A percentile compares a stretch with the other conserved stretches of the same genome.
These are phyloP conservation scores for Accipiter cooperii DNA, from an alignment of 2,113 vertebrate genomes.

Conservation along the genomic window DNA sequence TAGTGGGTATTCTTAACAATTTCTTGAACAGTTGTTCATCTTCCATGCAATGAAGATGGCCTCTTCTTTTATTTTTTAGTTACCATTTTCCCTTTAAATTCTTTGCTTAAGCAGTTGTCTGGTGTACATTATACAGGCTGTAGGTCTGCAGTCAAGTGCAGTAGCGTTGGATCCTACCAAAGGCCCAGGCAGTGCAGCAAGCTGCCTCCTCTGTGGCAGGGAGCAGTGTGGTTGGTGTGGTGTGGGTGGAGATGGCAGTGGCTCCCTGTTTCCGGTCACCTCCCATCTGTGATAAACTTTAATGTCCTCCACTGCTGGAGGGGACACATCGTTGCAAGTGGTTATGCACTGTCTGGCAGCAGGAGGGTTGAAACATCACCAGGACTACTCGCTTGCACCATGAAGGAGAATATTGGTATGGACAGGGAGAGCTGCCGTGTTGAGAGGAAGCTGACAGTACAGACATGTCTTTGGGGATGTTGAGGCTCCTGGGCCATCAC, in stretches of 20 bases:
- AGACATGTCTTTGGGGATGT: background rate
- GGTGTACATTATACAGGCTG: background rate
- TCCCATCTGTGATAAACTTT: rapidly evolving
- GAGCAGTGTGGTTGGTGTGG: background rate
- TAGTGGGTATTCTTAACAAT: background rate
- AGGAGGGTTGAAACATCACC: background rate
- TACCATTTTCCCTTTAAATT: background rate
- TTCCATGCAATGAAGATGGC: background rate
- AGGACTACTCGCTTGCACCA: background rate
- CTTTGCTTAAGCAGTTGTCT: background rate
- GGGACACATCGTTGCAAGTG: rapidly evolving
- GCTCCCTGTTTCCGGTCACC: background rate
- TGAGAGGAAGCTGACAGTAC: background rate
- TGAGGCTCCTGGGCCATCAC: background rate
- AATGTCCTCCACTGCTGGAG: rapidly evolving
- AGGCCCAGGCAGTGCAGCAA: background rate
- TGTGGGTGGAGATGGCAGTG: background rate
- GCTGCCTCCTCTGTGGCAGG: background rate
- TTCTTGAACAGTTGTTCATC: background rate
- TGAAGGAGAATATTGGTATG: rapidly evolving
- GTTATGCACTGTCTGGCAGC: background rate
- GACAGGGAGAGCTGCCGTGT: background rate
- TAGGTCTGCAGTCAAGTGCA: background rate
- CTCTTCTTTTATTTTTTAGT: background rate
- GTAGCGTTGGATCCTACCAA: background rate